Conservation (phyloP, 2,888 invertebrate species). For the Lasioglossum figueresi region DNA sequence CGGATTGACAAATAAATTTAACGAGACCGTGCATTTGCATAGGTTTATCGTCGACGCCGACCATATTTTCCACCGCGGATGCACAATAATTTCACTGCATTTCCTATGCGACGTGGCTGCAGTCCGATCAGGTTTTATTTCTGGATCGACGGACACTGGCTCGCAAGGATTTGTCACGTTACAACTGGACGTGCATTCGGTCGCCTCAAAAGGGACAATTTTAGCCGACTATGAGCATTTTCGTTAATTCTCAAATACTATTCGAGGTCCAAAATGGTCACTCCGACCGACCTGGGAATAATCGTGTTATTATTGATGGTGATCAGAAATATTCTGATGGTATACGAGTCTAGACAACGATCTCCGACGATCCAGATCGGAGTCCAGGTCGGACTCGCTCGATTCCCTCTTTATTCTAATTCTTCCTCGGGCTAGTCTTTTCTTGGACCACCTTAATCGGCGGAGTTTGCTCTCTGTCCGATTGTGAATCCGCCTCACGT, state of each 20-base stretch:
- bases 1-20: constrained; percentile 45
- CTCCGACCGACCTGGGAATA: not conserved
- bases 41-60: not conserved
- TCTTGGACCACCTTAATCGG: not conserved
- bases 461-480: not conserved
- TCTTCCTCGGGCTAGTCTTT: not conserved
- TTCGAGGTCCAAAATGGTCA: not conserved
- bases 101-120: not conserved
- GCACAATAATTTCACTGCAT: constrained; percentile 11
- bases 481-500: not conserved
- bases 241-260: not conserved
- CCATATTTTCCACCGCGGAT: not conserved
- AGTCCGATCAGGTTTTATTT: not conserved
- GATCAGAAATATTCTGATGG: not conserved
- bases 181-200: not conserved
- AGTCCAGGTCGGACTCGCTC: not conserved
- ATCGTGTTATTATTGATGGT: not conserved
- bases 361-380: not conserved
- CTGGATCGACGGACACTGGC: not conserved
- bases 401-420: not conserved
- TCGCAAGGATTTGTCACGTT: not conserved
- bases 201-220: not conserved
- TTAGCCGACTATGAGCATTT: not conserved
- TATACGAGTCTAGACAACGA: not conserved
- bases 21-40: constrained; percentile 23